Evolutionary conservation across 2,113 vertebrate species (phyloP).

Genomic region (Cheilinus undulatus): DNA sequence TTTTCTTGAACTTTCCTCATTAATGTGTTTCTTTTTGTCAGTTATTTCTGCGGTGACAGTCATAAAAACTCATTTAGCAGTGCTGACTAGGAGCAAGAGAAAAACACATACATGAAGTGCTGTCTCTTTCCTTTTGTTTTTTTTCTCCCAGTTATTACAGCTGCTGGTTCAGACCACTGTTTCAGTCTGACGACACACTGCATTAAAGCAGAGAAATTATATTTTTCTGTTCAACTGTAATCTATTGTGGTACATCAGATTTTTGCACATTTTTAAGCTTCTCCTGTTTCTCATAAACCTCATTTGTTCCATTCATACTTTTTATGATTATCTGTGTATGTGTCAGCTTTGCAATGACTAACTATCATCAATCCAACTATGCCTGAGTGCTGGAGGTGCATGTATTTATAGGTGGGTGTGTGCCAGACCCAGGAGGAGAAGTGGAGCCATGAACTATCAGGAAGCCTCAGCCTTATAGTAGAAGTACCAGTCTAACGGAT

Average conservation of each 20-base stretch:
- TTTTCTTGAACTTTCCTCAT: background rate
- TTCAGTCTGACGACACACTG: conserved; percentile 1
- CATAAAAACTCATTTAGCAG: background rate
- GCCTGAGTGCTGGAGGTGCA: background rate
- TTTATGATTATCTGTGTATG: background rate
- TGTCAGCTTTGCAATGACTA: conserved; percentile 1
- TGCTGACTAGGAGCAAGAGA: background rate
- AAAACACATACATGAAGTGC: background rate
- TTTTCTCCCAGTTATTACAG: background rate
- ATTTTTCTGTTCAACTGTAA: conserved; percentile 8
- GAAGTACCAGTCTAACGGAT: background rate
- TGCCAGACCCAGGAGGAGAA: background rate
- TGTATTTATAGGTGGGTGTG: background rate
- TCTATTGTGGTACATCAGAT: conserved; percentile 13
- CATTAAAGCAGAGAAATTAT: background rate
- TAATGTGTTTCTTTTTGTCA: background rate
- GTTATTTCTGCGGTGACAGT: background rate
- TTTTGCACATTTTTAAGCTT: conserved; percentile 13
- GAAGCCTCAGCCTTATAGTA: background rate
- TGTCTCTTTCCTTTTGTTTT: too few relatives aligned
- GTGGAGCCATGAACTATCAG: conserved; percentile 30
- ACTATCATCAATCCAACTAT: conserved; percentile 5
- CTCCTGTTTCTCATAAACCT: conserved; percentile 7
- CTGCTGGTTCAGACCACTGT: background rate
- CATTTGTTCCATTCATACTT: background rate